Base-by-base conservation (phyloP, 2,113 vertebrate genomes). In the Chascanopsetta lugubris region DNA sequence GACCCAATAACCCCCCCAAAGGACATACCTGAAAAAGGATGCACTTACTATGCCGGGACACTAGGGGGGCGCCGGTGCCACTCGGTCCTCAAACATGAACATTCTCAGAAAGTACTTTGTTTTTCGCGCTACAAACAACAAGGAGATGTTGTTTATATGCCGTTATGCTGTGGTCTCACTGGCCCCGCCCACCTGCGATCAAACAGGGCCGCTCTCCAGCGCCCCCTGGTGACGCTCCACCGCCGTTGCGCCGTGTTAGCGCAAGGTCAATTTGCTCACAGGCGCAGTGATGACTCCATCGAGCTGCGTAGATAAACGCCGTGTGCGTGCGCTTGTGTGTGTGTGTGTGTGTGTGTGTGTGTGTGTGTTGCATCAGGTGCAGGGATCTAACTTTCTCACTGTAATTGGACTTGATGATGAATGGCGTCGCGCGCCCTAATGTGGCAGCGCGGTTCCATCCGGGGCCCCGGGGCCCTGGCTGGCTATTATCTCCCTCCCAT, bases 351-450 rank as follows among this genome's bases (percentile, higher is more conserved):
- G n/a, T n/a, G n/a, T n/a, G n/a, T n/a, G n/a, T n/a, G n/a, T n/a
- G n/a, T n/a, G 50, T n/a, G 62, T 34, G 53, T 71, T 80, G 63
- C 77, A 56, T 72, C 68, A 21, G 54, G 69, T 69, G 18, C 45
- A 49, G 61, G 69, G 71, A 79, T 82, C 82, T 86, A 75, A 81
- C 82, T 79, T 80, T 72, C 70, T 43, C 53, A 49, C 79, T 65
- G 71, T 89, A 88, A 88, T 88, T 88, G 77, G 77, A 85, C 78
- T 58, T 86, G 80, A 82, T 86, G 85, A 92, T 91, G 83, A 91
- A 88, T 89, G 80, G 87, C 85, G 47, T 70, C 79, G 78, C 60
- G 84, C 83, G 59, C 67, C 76, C 75, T 87, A 82, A 84, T 85
- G 87, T 80, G 83, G 82, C 80, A 85, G 75, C 69, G 66, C 73